Evolutionary conservation across 2,113 vertebrate species (phyloP), one percentile per base, ranked within the genome.

Genomic region (Labrus mixtus): DNA sequence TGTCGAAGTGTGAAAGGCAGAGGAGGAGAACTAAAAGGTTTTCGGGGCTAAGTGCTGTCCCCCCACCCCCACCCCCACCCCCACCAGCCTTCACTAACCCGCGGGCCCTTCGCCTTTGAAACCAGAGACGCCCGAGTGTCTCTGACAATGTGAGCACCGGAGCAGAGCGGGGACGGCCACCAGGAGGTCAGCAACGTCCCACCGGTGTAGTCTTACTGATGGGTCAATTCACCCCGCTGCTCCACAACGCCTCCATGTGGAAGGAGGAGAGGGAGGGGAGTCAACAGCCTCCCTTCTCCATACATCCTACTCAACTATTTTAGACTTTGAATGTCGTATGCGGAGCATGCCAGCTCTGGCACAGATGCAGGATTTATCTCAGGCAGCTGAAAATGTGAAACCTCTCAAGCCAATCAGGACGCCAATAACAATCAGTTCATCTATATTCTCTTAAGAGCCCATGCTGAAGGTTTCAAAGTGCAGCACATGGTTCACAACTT

Each of bases 171-270:
- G 79, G 81, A 85, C 85, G 62, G 79, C 64, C 85, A 84, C 61
- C 72, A 11, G 45, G 57, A 82, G 90, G 89, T 89, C 87, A 88
- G 74, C 74, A 13, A 25, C 71, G 33, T 90, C 89, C 87, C 87
- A 92, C 89, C 74, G 62, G 89, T 82, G 70, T 90, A 41, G 37
- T 22, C 55, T 92, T 90, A 90, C 90, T 61, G 68, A 79, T 39
- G 72, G 53, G 53, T 80, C 84, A 78, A 78, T 83, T 90, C 80
- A 81, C 45, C 55, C 63, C 20, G 17, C 59, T 12, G 43, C 4
- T 41, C 79, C 58, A 53, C 13, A 19, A 17, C 46, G 8, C 64
- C 70, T 41, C 29, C 79, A 63, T 33, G 29, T 25, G 53, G 39
- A 50, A 55, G 55, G 56, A 15, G 53, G 13, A 19, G 50, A 60